Percentiles rank a stretch among this genome's conserved stretches.
Conservation (phyloP, 2,888 invertebrate genomes). For the Phyllotreta cruciferae region DNA sequence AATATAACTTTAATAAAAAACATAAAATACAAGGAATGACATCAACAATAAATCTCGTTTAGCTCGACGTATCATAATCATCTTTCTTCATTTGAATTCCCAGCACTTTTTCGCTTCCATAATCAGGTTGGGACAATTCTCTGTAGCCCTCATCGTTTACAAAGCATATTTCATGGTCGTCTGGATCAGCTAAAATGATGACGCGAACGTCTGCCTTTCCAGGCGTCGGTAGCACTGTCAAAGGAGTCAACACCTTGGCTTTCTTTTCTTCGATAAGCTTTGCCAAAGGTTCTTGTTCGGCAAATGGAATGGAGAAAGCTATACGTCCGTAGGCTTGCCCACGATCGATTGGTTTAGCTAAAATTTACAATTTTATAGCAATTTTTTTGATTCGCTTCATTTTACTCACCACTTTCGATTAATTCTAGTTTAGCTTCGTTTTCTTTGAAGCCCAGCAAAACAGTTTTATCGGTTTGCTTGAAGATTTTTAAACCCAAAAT, state of each 20-base stretch:
- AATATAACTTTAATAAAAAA: too few relatives aligned
- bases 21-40: background rate
- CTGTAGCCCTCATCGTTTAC: constrained; percentile 96
- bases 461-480: constrained; percentile 67
- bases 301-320: constrained; percentile 88
- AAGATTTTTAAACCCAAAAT: constrained; percentile 77
- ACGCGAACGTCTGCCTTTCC: constrained; percentile 97
- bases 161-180: constrained; percentile 98
- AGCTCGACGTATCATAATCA: constrained; percentile 59
- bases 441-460: constrained; percentile 73
- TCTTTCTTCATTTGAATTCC: constrained; percentile 77
- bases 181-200: constrained; percentile 95
- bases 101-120: constrained; percentile 79
- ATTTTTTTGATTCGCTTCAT: background rate
- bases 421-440: constrained; percentile 82
- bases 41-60: constrained; percentile 10
- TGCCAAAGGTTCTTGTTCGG: constrained; percentile 79
- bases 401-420: constrained; percentile 69
- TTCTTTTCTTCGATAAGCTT: constrained; percentile 73
- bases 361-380: constrained; percentile 15
- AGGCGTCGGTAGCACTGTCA: constrained; percentile 93
- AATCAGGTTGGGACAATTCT: constrained; percentile 85
- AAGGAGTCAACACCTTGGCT: constrained; percentile 83
- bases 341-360: constrained; percentile 75
- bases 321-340: constrained; percentile 94